Evolutionary conservation across 92 coral and sea anemone species (phyloP).

Genomic region (Porites evermanni): DNA sequence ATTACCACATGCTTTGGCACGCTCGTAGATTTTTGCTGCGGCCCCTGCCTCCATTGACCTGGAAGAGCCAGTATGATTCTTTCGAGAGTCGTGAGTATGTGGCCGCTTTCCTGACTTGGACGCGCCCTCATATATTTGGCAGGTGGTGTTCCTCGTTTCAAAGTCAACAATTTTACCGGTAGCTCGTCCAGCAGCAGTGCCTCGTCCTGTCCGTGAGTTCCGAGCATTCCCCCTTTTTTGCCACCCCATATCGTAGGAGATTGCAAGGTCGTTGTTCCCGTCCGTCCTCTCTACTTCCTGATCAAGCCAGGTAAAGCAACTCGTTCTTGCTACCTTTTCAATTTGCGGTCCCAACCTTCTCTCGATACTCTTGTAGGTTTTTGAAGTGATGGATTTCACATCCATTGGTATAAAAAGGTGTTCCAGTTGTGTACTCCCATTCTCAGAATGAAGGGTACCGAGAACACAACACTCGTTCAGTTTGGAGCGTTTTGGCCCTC

Average conservation of each 20-base stretch:
- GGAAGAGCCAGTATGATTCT: conserved; percentile 2
- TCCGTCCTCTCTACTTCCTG: not conserved
- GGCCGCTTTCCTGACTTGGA: not conserved
- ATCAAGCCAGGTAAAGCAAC: not conserved
- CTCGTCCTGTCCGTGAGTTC: conserved; percentile 35
- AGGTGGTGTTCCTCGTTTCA: not conserved
- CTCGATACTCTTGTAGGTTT: conserved; percentile 11
- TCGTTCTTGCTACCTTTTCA: conserved; percentile 23
- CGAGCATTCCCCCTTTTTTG: conserved; percentile 32
- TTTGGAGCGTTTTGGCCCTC: conserved; percentile 15
- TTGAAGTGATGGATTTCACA: not conserved
- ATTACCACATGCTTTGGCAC: conserved; percentile 4
- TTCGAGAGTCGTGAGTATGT: conserved; percentile 10
- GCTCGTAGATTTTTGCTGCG: conserved; percentile 24
- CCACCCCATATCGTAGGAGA: conserved; percentile 41
- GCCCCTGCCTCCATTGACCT: conserved; percentile 27
- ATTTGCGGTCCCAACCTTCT: conserved; percentile 23
- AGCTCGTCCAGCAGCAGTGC: conserved; percentile 22
- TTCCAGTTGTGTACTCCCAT: conserved; percentile 31
- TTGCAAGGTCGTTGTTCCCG: conserved; percentile 5
- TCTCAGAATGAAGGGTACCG: conserved; percentile 17
- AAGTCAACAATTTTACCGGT: conserved; percentile 33
- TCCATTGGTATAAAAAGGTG: conserved; percentile 19
- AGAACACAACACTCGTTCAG: conserved; percentile 22
- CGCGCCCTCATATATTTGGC: conserved; percentile 25